phyloP scores from a whole-genome alignment of 2,888 invertebrate genomes.

The Alloscopus bannaensis region DNA sequence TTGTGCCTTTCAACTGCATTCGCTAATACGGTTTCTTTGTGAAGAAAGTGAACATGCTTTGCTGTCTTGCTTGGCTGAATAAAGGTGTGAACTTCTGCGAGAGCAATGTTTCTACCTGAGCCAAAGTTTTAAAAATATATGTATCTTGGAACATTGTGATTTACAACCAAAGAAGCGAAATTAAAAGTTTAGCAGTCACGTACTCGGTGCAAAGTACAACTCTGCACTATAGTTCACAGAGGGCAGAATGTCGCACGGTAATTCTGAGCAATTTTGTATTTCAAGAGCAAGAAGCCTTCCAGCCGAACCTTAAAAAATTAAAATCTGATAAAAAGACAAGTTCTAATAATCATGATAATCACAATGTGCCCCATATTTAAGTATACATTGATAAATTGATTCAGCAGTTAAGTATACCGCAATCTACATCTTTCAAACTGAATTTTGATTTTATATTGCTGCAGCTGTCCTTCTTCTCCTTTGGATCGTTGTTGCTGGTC shows the following conservation, averaged over 20 bases:
- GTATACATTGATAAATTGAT: background rate
- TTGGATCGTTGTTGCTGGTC: background rate
- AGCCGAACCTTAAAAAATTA: conserved; percentile 34
- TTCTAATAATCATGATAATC: background rate
- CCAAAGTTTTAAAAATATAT: background rate
- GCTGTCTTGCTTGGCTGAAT: conserved; percentile 25
- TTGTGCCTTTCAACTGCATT: background rate
- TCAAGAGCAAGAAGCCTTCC: conserved; percentile 8
- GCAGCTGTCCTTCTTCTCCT: background rate
- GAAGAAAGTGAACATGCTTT: conserved; percentile 32
- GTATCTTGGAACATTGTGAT: background rate
- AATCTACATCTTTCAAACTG: conserved; percentile 21
- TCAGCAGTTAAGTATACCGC: conserved; percentile 29
- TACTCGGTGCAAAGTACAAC: conserved; percentile 36
- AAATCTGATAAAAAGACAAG: conserved; percentile 9
- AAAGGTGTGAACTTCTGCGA: conserved; percentile 40
- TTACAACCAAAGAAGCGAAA: background rate
- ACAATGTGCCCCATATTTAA: background rate
- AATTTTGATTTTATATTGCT: conserved; percentile 13
- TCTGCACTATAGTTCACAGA: conserved; percentile 30
- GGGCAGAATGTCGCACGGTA: conserved; percentile 37
- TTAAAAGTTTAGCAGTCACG: background rate
- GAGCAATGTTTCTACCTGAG: conserved; percentile 32
- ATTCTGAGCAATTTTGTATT: conserved; percentile 34
- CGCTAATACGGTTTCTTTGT: conserved; percentile 23